Base-by-base conservation (phyloP, 2,797 vertebrate species). In the Eurystomus glaucurus region DNA sequence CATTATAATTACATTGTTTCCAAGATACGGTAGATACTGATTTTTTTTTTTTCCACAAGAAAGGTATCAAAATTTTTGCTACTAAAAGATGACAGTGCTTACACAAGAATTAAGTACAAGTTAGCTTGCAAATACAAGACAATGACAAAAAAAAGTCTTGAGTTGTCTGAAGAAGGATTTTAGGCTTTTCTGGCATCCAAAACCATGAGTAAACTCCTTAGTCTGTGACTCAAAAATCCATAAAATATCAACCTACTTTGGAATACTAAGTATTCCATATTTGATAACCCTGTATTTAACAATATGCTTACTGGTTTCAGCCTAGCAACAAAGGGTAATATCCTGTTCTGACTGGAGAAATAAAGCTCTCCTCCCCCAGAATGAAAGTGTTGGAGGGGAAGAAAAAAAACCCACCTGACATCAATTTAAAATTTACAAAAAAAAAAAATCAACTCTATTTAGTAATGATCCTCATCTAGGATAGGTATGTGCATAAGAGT, bases 1-100 rank as follows among this genome's bases (percentile, higher is more conserved):
- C 97, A 88, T 97, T 97, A 97, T 98, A 98, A 98, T 98, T 98
- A 98, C 98, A 98, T 98, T 98, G 97, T 98, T 98, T 98, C 98
- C 96, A 98, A 98, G 98, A 98, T 98, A 98, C 94, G 90, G 97
- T 96, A 98, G 97, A 98, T 98, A 98, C 98, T 98, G 98, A 98
- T 97, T 98, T 98, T 97, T 92, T 93, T 93, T 91, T 96, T 91
- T 78, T 89, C 98, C 98, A 98, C 97, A 97, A 98, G 97, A 98
- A 98, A 98, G 90, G 93, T 98, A 98, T 99, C 98, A 98, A 99
- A 99, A 98, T 98, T 98, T 97, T 98, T 98, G 97, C 98, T 98
- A 98, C 98, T 98, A 98, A 98, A 99, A 99, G 98, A 99, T 99
- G 98, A 99, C 98, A 97, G 98, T 98, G 99, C 98, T 98, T 98